Percentiles rank a stretch among this genome's conserved stretches.
These are phyloP conservation scores for Xestobium rufovillosum DNA, from an alignment of 2,888 invertebrate species.

Conservation along the genomic window DNA sequence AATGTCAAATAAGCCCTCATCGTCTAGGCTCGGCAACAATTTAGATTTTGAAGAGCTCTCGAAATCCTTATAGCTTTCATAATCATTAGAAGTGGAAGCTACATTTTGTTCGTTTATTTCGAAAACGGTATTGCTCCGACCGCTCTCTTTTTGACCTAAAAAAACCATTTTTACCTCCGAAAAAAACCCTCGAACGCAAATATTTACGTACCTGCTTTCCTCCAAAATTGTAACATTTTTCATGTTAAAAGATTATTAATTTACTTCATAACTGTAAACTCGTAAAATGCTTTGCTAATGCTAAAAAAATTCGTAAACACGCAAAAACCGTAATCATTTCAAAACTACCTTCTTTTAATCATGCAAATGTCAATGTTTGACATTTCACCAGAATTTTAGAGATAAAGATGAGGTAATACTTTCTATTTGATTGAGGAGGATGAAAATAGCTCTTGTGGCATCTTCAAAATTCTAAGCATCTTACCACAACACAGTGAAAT, in stretches of 20 bases:
- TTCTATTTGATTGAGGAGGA: too few relatives aligned
- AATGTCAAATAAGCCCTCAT: conserved; percentile 38
- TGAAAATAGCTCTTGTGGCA: too few relatives aligned
- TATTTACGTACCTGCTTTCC: conserved; percentile 54
- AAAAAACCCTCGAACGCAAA: conserved; percentile 20
- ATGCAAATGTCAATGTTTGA: too few relatives aligned
- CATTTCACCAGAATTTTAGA: too few relatives aligned
- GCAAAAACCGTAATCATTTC: too few relatives aligned
- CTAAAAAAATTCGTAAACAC: too few relatives aligned
- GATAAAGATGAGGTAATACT: too few relatives aligned
- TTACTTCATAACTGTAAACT: background rate
- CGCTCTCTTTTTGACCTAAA: conserved; percentile 30
- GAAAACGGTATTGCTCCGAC: conserved; percentile 17
- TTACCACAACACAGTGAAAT: too few relatives aligned
- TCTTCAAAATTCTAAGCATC: too few relatives aligned
- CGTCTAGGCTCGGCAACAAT: conserved; percentile 32
- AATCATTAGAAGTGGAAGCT: background rate
- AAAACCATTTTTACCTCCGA: conserved; percentile 16
- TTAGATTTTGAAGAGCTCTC: background rate
- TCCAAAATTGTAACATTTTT: conserved; percentile 72
- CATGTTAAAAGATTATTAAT: conserved; percentile 27
- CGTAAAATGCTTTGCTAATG: too few relatives aligned
- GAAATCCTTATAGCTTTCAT: too few relatives aligned
- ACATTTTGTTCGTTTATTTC: background rate
- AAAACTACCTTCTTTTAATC: too few relatives aligned